Conservation (phyloP, 35 echinoderm and acorn worm species). For the Apostichopus parvimensis region DNA sequence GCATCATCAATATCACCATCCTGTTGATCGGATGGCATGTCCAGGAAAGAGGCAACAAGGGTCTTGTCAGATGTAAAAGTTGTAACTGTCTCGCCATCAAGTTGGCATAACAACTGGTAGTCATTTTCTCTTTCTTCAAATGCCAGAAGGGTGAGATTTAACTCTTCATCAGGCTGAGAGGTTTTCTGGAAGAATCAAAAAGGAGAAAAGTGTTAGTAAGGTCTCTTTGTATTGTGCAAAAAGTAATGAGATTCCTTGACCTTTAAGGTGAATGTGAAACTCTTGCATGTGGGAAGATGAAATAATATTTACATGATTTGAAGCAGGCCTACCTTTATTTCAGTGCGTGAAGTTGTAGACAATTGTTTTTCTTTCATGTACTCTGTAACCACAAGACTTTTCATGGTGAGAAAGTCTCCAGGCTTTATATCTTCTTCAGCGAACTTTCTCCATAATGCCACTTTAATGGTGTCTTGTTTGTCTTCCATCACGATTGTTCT, state of each 20-base stretch:
- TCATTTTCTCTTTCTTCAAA: neutral
- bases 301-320: too few species aligned
- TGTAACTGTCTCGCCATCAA: neutral
- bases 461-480: neutral
- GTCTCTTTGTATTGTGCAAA: neutral
- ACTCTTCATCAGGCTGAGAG: neutral
- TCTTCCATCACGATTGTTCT: too few species aligned
- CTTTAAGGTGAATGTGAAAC: too few species aligned
- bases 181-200: neutral
- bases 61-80: neutral
- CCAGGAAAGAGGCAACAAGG: neutral
- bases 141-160: neutral
- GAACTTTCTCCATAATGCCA: neutral
- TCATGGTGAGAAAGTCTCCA: slow-evolving; percentile 9
- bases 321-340: neutral
- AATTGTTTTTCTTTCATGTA: slow-evolving; percentile 24
- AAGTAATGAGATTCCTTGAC: too few species aligned
- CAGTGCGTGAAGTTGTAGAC: neutral
- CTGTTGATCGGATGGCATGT: neutral
- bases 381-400: slow-evolving; percentile 18
- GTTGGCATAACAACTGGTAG: slow-evolving; percentile 13
- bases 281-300: too few species aligned
- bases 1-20: neutral
- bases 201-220: neutral
- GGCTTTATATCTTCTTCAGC: slow-evolving; percentile 5